Evolutionary conservation across 2,113 vertebrate genomes (phyloP).

Genomic region (Xiphophorus hellerii): DNA sequence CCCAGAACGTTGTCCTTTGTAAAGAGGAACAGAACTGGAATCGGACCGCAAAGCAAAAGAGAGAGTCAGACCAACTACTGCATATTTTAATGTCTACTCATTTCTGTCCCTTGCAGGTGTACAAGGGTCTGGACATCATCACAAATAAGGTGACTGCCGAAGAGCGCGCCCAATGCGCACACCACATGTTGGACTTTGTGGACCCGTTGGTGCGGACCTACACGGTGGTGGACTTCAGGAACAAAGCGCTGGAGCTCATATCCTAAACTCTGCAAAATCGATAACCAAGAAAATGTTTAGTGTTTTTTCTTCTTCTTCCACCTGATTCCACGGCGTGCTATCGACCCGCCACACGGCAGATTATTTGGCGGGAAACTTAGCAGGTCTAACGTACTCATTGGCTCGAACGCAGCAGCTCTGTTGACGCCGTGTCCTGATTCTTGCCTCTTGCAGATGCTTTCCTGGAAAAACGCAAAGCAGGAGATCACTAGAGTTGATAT

Average conservation of each 20-base stretch:
- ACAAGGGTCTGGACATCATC: constrained; percentile 94
- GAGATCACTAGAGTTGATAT: constrained; percentile 63
- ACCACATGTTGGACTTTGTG: constrained; percentile 98
- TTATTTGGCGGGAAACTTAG: constrained; percentile 17
- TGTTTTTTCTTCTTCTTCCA: not conserved
- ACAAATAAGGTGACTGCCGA: constrained; percentile 92
- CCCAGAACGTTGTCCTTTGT: too few species aligned
- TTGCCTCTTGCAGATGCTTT: constrained; percentile 66
- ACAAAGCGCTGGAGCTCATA: constrained; percentile 91
- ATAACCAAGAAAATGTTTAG: not conserved
- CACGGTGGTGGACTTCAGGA: constrained; percentile 95
- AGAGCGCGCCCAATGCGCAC: constrained; percentile 86
- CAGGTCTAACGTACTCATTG: constrained; percentile 36
- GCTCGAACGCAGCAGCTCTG: constrained; percentile 7
- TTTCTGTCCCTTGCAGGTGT: constrained; percentile 82
- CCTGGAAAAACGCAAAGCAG: constrained; percentile 44
- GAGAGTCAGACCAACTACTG: not conserved
- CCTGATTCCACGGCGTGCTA: not conserved
- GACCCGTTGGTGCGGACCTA: constrained; percentile 90
- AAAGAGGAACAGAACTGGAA: too few species aligned
- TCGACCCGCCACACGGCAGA: not conserved
- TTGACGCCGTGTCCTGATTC: constrained; percentile 47
- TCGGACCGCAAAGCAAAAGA: too few species aligned
- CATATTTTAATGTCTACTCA: not conserved
- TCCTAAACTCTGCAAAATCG: constrained; percentile 77